Percentiles rank a stretch among this genome's conserved stretches.
phyloP scores from a whole-genome alignment of 2,888 invertebrate species.

The Glyphotaelius pellucidus region DNA sequence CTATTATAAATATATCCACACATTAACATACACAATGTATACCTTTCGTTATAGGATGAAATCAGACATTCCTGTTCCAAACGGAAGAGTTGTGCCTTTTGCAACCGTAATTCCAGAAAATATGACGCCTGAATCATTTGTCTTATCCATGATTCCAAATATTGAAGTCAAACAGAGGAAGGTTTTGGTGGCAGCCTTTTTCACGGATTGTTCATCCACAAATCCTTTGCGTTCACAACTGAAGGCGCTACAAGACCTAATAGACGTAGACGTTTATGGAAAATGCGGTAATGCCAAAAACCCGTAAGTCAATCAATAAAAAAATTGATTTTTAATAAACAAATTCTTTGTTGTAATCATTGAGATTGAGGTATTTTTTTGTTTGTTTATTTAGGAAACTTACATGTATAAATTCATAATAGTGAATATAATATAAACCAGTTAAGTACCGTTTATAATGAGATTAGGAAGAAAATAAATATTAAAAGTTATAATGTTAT shows the following conservation, averaged over 20 bases:
- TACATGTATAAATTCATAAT: too few relatives aligned
- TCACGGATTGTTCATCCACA: conserved; percentile 78
- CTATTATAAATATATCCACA: background rate
- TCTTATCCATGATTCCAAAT: conserved; percentile 70
- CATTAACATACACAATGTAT: background rate
- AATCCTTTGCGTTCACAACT: conserved; percentile 77
- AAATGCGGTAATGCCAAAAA: conserved; percentile 73
- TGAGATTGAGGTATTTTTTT: too few relatives aligned
- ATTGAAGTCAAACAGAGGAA: conserved; percentile 74
- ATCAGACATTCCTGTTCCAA: conserved; percentile 82
- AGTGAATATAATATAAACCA: too few relatives aligned
- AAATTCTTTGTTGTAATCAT: too few relatives aligned
- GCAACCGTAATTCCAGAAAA: background rate
- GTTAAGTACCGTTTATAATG: too few relatives aligned
- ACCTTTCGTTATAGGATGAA: conserved; percentile 75
- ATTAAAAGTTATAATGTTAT: too few relatives aligned
- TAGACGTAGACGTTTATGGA: conserved; percentile 79
- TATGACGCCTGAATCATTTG: conserved; percentile 1
- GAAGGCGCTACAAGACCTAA: conserved; percentile 77
- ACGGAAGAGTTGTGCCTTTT: conserved; percentile 77
- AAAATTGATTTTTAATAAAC: background rate
- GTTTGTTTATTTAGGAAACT: too few relatives aligned
- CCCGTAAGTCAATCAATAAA: conserved; percentile 60
- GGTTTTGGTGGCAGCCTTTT: conserved; percentile 76
- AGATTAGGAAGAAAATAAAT: too few relatives aligned